Base-by-base conservation (phyloP, 2,113 vertebrate species). In the Scortum barcoo region DNA sequence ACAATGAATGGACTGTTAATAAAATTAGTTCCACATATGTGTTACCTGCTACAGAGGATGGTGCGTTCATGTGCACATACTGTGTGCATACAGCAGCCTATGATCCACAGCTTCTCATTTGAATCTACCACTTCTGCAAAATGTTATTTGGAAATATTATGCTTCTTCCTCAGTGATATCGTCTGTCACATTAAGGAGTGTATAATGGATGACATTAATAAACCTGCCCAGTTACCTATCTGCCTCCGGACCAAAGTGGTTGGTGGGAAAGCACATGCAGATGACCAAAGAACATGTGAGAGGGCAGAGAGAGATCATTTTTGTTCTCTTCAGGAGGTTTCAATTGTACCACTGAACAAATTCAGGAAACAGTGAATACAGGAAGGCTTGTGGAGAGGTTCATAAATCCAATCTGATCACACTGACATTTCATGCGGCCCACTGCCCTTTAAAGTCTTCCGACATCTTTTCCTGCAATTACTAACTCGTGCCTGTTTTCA, bases 391-490 rank as follows among this genome's bases (percentile, higher is more conserved):
- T 30, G 28, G 17, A 63, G 22, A 24, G 19, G 26, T 61, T 38
- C 13, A 67, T 76, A 42, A 71, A 78, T 86, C 44, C 74, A 60
- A 51, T 33, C 50, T 67, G 53, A 71, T 57, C 40, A 51, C 56
- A 36, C 1, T 56, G 53, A 46, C 28, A 63, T 71, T 85, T 70
- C 42, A 66, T 28, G 36, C 60, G 36, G 56, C 63, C 42, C 44
- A 8, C 24, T 72, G 72, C 16, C 50, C 57, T 56, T 78, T 71
- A 61, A 56, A 74, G 54, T 67, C 7, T 44, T 66, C 30, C 17
- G 40, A 44, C 46, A 54, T 65, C 44, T 81, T 60, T 62, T 67
- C 14, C 44, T 56, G 69, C 48, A 58, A 66, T 75, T 69, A 65
- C 40, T 76, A 16, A 60, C 24, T 63, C 0, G 5, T 2, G 10